Conservation (phyloP, 2,888 invertebrate genomes). For the Operophtera brumata region DNA sequence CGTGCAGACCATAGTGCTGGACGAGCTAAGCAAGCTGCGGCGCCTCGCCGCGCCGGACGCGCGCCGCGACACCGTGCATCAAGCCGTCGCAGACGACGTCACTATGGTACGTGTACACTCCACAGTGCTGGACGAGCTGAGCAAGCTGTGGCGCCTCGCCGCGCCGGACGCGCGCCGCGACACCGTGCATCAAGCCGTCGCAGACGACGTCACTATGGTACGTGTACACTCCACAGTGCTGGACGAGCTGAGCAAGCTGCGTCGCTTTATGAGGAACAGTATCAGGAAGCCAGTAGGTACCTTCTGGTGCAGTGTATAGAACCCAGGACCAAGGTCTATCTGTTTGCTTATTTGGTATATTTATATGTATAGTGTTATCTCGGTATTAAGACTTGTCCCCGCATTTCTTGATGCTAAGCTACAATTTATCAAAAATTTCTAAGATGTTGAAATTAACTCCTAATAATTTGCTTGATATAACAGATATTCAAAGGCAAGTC, state of each 20-base stretch:
- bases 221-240: not conserved
- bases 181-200: conserved; percentile 95
- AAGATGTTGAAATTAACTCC: too few relatives aligned
- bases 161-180: conserved; percentile 82
- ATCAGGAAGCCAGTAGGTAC: too few relatives aligned
- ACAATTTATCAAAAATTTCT: too few relatives aligned
- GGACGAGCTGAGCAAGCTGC: conserved; percentile 7
- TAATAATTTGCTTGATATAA: not conserved
- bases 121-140: conserved; percentile 37
- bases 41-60: conserved; percentile 83
- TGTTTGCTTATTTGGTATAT: too few relatives aligned
- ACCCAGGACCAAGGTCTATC: too few relatives aligned
- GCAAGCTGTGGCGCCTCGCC: conserved; percentile 89
- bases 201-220: conserved; percentile 83
- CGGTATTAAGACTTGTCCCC: too few relatives aligned
- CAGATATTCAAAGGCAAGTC: conserved; percentile 96
- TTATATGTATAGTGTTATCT: too few relatives aligned
- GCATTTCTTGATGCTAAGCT: too few relatives aligned
- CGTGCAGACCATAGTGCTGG: conserved; percentile 96
- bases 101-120: conserved; percentile 6
- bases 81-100: conserved; percentile 92
- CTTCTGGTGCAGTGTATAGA: too few relatives aligned
- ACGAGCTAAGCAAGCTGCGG: conserved; percentile 92
- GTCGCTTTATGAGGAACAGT: not conserved
- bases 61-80: conserved; percentile 91